Evolutionary conservation across 92 coral and sea anemone species (phyloP).

Genomic region (Desmophyllum pertusum): DNA sequence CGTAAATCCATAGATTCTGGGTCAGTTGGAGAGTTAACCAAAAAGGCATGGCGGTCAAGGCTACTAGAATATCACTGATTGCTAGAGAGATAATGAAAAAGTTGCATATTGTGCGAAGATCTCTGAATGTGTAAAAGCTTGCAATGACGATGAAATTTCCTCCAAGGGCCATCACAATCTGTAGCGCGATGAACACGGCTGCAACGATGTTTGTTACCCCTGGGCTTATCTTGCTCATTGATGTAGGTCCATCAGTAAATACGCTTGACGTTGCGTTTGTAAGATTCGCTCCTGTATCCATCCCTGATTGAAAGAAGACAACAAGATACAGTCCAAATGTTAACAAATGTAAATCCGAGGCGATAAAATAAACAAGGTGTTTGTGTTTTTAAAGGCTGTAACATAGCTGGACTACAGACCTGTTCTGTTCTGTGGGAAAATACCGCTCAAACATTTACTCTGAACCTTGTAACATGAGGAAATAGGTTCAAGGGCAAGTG

Average conservation of each 20-base stretch:
- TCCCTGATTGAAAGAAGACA: slow-evolving; percentile 28
- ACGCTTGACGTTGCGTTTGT: slow-evolving; percentile 22
- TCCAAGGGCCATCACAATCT: slow-evolving; percentile 71
- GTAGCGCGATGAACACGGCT: slow-evolving; percentile 74
- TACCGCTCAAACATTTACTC: neutral
- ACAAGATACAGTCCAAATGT: slow-evolving; percentile 14
- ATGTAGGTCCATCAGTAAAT: neutral
- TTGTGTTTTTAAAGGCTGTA: neutral
- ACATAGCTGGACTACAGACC: neutral
- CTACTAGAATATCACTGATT: slow-evolving; percentile 87
- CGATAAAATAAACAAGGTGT: slow-evolving; percentile 3
- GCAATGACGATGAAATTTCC: slow-evolving; percentile 90
- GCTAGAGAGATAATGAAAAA: slow-evolving; percentile 88
- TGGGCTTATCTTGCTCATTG: slow-evolving; percentile 6
- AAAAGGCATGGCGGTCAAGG: slow-evolving; percentile 85
- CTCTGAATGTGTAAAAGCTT: slow-evolving; percentile 87
- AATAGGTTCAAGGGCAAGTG: neutral
- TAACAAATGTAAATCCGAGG: slow-evolving; percentile 20
- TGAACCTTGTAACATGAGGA: neutral
- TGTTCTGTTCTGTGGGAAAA: neutral
- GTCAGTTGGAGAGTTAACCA: slow-evolving; percentile 79
- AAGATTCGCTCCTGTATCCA: slow-evolving; percentile 29
- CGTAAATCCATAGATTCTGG: slow-evolving; percentile 48
- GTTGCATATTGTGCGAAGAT: slow-evolving; percentile 90
- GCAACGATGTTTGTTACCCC: slow-evolving; percentile 58